Evolutionary conservation across 2,113 vertebrate genomes (phyloP), one percentile per base, ranked within the genome.

Genomic region (Thermophis baileyi): DNA sequence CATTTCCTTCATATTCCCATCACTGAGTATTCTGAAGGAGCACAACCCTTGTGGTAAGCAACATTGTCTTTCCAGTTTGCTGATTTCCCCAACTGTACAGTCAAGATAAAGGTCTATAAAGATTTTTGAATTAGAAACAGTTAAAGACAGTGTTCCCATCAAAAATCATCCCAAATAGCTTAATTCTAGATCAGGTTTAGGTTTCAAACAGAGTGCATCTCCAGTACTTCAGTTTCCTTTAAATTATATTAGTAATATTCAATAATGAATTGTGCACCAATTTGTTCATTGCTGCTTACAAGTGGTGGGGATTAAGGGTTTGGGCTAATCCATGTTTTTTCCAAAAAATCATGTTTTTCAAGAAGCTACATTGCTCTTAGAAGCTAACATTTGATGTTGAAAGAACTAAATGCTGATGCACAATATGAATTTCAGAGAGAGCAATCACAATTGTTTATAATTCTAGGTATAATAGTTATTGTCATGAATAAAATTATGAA

Each of bases 401-500:
- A 86, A 47, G 35, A 44, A 88, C 9, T 85, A 55, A 47, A 44
- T 46, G 6, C 18, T 91, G 30, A 46, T 86, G 35, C 8, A 55
- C 44, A 91, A 18, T 55, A 18, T 54, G n/a, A n/a, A 53, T 14
- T 81, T 44, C 87, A n/a, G 0, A 54, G 51, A 47, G 40, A 46
- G 6, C 40, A n/a, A 27, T 53, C 27, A 35, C 50, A 44, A 22
- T 54, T 47, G 51, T 8, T 46, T 11, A 57, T 40, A 91, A 55
- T 54, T 91, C 40, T 22, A 18, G 25, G 40, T 57, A 55, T 44
- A 18, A 6, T 47, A 4, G 40, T 30, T 89, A 10, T 57, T 60
- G 44, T 10, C 14, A 20, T 5, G 14, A 60, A 95, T 97, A 97
- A 97, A 92, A 93, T 96, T 7, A 40, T 85, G 35, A 85, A 81